Evolutionary conservation across 2,113 vertebrate genomes (phyloP), one percentile per base, ranked within the genome.

Genomic region (Geococcyx californianus): DNA sequence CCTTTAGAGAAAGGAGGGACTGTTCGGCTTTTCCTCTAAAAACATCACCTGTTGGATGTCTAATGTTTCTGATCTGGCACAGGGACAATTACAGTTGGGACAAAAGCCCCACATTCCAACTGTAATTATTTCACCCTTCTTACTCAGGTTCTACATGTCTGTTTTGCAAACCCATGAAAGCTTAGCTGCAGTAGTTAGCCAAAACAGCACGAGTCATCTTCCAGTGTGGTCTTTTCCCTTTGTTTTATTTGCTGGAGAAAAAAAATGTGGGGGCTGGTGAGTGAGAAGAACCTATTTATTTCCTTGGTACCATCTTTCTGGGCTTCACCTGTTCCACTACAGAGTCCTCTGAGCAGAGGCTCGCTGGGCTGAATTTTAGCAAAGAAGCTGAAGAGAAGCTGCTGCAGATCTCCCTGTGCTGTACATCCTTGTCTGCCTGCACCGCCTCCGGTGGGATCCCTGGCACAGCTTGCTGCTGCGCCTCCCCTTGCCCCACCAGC

Each of bases 1-100:
- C 68, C 89, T 94, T 95, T 72, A 82, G 68, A 94, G 91, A 96
- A 95, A 93, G 67, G 83, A 94, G 86, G 90, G 85, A 93, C 90
- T 91, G 84, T 90, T 94, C 16, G 18, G 17, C 17, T 87, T 88
- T 90, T 88, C 60, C 23, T 86, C 60, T 87, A 31, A 90, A 91
- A 84, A 86, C 85, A 84, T 96, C 94, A 96, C 92, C 89, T 97
- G 85, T 74, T 95, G 74, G 77, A 75, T 67, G 70, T 91, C 95
- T 91, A 59, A 88, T 69, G 51, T 90, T 96, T 96, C 88, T 90
- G 54, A 63, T 94, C 38, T 90, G 83, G 74, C 93, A 49, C 64
- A 33, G 66, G 87, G 75, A 91, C 89, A 96, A 92, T 84, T 89
- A 64, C 77, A 87, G 60, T 70, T 67, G 54, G 79, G 64, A 93